Base-by-base conservation (phyloP, 2,888 invertebrate genomes). In the Luperina nickerlii region DNA sequence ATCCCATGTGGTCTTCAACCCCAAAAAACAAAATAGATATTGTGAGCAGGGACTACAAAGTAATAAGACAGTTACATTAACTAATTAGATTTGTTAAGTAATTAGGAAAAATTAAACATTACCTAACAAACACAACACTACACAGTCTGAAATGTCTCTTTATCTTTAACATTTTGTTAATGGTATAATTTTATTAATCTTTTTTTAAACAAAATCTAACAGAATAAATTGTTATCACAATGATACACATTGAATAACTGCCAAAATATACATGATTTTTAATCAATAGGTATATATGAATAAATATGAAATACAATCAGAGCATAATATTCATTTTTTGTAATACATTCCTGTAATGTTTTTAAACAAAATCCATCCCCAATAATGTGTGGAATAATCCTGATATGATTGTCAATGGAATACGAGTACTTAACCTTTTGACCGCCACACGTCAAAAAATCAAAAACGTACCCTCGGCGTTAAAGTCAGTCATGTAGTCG, bases 11-110 rank as follows among this genome's bases (percentile, higher is more conserved):
- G 6, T 42, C 4, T 48, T 62, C 11, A 38, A 9, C 32, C n/a
- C n/a, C n/a, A 32, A 1, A 20, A 15, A 45, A 42, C 13, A 32
- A 57, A 32, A 57, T 20, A 1, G 4, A 20, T 0, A 78, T 65
- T 38, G 11, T 57, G 11, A 70, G 15, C 3, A 57, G 27, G 8
- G n/a, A 45, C 6, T 48, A 38, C 1, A 48, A 45, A 60, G n/a
- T 54, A 65, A 81, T 85, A 80, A 80, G 42, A 32, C 48, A 71
- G 24, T 32, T 32, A 15, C 45, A 54, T 1, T 32, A 83, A 71
- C 32, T 60, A 51, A 84, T 68, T 79, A 42, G 45, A 42, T 67
- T 62, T 57, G 38, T 62, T 51, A 54, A 67, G 67, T 79, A 48
- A 82, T 79, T 74, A 79, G 69, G 68, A 48, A 27, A 57, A 73